These are phyloP conservation scores for Hololepta plana DNA, from an alignment of 2,888 invertebrate species.

Conservation along the genomic window DNA sequence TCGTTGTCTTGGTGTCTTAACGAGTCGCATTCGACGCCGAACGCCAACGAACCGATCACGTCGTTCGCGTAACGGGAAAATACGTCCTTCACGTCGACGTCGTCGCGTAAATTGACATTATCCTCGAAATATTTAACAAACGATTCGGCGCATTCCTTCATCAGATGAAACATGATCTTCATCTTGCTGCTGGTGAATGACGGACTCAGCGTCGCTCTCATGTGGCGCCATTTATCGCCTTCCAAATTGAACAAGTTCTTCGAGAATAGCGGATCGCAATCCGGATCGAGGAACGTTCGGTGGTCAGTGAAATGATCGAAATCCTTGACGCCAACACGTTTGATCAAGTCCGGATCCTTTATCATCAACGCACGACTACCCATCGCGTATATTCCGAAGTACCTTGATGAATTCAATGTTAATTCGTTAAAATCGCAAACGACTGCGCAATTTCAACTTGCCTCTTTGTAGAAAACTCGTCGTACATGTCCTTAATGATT, in stretches of 20 bases:
- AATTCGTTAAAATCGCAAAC: no score
- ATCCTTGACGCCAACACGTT: conserved; percentile 6
- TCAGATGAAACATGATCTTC: conserved; percentile 10
- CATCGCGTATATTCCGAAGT: conserved; percentile 4
- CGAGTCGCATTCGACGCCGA: conserved; percentile 9
- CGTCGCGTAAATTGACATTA: conserved; percentile 1
- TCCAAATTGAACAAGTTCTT: conserved; percentile 5
- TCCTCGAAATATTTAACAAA: conserved; percentile 9
- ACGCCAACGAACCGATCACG: conserved; percentile 12
- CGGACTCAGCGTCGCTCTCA: conserved; percentile 12
- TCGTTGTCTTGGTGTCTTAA: conserved; percentile 2
- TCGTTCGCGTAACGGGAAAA: conserved; percentile 10
- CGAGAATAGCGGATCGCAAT: conserved; percentile 5
- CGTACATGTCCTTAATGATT: no score
- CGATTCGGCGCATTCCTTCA: conserved; percentile 10
- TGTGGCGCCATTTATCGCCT: conserved; percentile 12
- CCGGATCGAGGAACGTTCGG: conserved; percentile 1
- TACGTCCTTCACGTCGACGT: conserved; percentile 10
- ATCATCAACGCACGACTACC: conserved; percentile 3
- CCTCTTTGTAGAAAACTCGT: no score
- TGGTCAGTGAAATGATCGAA: conserved; percentile 7
- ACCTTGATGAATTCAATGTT: no score
- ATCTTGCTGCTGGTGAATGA: conserved; percentile 13
- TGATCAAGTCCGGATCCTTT: conserved; percentile 7
- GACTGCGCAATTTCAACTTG: no score